phyloP scores from a whole-genome alignment of 2,888 invertebrate genomes.

The Elgonia sp. region DNA sequence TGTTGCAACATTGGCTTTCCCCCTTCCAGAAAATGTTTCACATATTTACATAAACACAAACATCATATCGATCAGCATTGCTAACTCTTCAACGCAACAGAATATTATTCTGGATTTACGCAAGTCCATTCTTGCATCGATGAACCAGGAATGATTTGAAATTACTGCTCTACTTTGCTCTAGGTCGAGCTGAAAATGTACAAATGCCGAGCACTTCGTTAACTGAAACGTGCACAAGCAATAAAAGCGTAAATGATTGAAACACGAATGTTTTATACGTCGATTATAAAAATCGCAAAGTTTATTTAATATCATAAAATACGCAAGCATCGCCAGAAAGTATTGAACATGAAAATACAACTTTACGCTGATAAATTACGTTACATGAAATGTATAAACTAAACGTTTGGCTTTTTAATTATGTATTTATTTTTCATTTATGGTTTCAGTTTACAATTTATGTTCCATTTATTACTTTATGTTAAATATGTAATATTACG shows the following conservation, averaged over 20 bases:
- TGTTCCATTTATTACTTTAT: too few species aligned
- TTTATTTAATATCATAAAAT: constrained; percentile 5
- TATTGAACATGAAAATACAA: too few species aligned
- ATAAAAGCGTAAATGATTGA: constrained; percentile 47
- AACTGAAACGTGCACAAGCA: constrained; percentile 33
- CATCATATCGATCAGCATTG: constrained; percentile 50
- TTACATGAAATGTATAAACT: too few species aligned
- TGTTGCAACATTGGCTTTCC: constrained; percentile 35
- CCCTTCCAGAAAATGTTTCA: constrained; percentile 43
- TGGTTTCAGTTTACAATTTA: too few species aligned
- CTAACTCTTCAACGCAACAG: constrained; percentile 47
- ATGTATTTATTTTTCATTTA: too few species aligned
- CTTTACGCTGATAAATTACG: too few species aligned
- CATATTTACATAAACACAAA: constrained; percentile 62
- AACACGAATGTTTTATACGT: constrained; percentile 4
- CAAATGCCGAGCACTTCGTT: constrained; percentile 54
- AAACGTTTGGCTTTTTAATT: too few species aligned
- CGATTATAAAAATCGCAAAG: neutral
- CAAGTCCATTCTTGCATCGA: constrained; percentile 59
- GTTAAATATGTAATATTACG: too few species aligned
- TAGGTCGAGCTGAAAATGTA: constrained; percentile 50
- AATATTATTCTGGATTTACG: constrained; percentile 64
- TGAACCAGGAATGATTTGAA: constrained; percentile 64
- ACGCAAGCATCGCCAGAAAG: neutral
- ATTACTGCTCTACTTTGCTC: constrained; percentile 60